Evolutionary conservation across 1,140 invertebrate species (phyloP), one percentile per base, ranked within the genome.

Genomic region (Drosophila guanche): DNA sequence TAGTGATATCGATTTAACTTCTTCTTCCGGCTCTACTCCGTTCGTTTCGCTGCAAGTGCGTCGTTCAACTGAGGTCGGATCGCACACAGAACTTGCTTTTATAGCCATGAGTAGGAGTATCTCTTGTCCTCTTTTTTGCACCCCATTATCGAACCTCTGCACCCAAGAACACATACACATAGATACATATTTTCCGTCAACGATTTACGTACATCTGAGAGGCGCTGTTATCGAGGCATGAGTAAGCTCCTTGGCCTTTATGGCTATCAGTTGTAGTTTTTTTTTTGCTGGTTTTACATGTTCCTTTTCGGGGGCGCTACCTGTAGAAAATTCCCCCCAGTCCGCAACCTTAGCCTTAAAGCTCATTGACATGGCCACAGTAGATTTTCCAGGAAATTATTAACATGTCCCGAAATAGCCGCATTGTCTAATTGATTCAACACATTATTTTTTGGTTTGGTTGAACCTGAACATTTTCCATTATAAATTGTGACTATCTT

Each of bases 171-270:
- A 55, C 12, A 16, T 22, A 22, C 40, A 23, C 12, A 29, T 14
- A 25, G 40, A 27, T 29, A 37, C 29, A 20, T 27, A 20, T 42
- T 14, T 41, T 46, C 61, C 27, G 61, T 27, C 62, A 68, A 25
- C 53, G 50, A 69, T 68, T 69, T 69, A 69, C 66, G 66, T 56
- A 56, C 66, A 69, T 69, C 66, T 68, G 66, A 69, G 33, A 51
- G 16, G 0, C 16, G 6, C 50, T 56, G 66, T 48, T 69, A 69
- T 69, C 66, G 51, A 12, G 25, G 65, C 7, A 48, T 69, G 66
- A 69, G 33, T 69, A 69, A 69, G 68, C 43, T 46, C 42, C 40
- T 12, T 8, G 51, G 33, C 50, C 68, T 67, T 67, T 1, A 4
- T 3, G 3, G 20, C 6, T 48, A 42, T 48, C 43, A 47, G n/a